These are phyloP conservation scores for Alviniconcha strummeri DNA, from an alignment of 2,888 invertebrate genomes.

Conservation along the genomic window DNA sequence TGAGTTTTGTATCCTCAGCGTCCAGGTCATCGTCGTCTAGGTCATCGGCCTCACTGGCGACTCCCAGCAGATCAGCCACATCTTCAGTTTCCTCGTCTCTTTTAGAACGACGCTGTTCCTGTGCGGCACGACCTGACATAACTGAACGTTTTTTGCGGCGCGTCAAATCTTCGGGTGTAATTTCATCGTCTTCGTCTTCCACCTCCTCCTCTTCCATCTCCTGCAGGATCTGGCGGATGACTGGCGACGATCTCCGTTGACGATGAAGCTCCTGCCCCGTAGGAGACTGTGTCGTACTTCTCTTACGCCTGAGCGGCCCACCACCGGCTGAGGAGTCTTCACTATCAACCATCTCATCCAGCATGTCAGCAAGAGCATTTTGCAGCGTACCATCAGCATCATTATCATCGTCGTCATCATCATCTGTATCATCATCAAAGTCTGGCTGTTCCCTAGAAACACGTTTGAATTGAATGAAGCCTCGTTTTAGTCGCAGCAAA, in stretches of 20 bases:
- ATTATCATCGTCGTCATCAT: constrained; percentile 3
- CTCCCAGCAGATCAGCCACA: neutral
- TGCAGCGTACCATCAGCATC: constrained; percentile 1
- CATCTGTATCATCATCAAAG: neutral
- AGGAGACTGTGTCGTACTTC: neutral
- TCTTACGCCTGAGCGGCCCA: neutral
- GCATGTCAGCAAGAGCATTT: constrained; percentile 9
- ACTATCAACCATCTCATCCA: constrained; percentile 21
- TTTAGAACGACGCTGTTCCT: neutral
- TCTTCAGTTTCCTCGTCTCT: neutral
- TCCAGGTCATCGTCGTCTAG: neutral
- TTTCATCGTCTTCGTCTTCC: constrained; percentile 5
- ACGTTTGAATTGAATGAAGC: neutral
- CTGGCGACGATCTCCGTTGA: neutral
- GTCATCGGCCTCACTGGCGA: neutral
- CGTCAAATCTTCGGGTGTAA: neutral
- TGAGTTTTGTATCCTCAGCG: constrained; percentile 7
- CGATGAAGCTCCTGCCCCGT: neutral
- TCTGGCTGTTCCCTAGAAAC: neutral
- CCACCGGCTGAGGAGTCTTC: neutral
- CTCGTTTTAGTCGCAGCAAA: too few relatives aligned
- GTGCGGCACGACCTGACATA: too few relatives aligned
- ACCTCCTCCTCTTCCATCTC: constrained; percentile 18
- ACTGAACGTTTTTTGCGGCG: neutral
- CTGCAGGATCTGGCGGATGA: constrained; percentile 8